Conservation (phyloP, 2,113 vertebrate genomes). For the Python bivittatus region DNA sequence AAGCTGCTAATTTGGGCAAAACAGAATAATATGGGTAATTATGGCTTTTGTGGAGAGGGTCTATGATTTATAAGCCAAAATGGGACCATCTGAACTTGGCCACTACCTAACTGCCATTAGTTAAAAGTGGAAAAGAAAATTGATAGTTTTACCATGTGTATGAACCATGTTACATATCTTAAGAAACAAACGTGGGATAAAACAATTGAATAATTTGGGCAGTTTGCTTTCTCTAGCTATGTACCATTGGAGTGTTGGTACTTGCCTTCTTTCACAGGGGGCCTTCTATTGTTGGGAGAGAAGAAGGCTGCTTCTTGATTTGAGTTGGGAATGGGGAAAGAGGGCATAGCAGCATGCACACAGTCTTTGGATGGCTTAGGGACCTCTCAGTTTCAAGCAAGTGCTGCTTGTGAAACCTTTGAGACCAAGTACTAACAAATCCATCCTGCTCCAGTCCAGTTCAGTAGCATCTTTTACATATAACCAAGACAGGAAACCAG, state of each 20-base stretch:
- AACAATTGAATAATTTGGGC: background rate
- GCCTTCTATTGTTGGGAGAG: background rate
- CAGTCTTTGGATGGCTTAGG: background rate
- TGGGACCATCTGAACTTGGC: background rate
- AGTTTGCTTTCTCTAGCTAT: background rate
- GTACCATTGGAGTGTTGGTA: background rate
- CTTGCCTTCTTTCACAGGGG: background rate
- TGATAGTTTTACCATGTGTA: too few relatives aligned
- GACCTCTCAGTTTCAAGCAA: background rate
- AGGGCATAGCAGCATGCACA: background rate
- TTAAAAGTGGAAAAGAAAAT: too few relatives aligned
- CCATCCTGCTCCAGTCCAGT: background rate
- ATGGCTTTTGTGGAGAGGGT: too few relatives aligned
- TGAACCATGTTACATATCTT: too few relatives aligned
- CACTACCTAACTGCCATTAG: background rate
- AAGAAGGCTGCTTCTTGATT: background rate
- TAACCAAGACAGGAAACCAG: background rate
- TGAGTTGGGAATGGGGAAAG: background rate
- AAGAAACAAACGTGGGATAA: background rate
- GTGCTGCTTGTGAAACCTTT: background rate
- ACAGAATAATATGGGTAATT: too few relatives aligned
- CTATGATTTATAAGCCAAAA: background rate
- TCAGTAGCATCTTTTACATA: background rate
- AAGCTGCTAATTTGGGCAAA: too few relatives aligned
- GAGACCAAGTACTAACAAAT: background rate